These are phyloP conservation scores for Anguilla obscura DNA, from an alignment of 2,797 vertebrate genomes.

Conservation along the genomic window DNA sequence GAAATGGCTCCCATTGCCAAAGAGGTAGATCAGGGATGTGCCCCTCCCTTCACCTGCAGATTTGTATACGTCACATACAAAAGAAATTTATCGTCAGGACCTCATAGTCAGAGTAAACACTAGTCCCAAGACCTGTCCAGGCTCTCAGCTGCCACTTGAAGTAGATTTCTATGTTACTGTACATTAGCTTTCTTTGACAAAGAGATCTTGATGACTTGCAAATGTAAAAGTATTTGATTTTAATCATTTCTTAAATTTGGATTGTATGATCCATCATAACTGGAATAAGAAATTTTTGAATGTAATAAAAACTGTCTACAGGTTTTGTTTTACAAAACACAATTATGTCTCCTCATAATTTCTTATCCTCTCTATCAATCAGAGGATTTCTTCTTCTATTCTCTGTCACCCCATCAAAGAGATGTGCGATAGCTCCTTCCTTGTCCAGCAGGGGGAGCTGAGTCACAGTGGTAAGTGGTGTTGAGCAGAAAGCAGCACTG, in stretches of 20 bases:
- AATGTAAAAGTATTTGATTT: background rate
- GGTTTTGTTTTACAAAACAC: background rate
- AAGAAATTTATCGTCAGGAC: background rate
- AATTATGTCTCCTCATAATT: background rate
- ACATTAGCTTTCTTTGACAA: background rate
- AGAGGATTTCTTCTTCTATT: too few relatives aligned
- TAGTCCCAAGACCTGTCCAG: background rate
- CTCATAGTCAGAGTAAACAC: background rate
- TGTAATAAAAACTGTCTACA: background rate
- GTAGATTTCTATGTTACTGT: background rate
- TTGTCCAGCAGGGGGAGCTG: constrained; percentile 73
- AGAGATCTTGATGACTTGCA: background rate
- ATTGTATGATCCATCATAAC: background rate
- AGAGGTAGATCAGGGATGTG: background rate
- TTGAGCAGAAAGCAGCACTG: constrained; percentile 37
- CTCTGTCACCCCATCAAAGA: background rate
- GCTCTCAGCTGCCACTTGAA: background rate
- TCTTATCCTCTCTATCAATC: background rate
- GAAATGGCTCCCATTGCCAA: background rate
- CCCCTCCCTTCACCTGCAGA: background rate
- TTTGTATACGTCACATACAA: background rate
- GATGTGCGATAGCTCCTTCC: background rate
- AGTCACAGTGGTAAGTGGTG: constrained; percentile 65
- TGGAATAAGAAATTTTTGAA: background rate
- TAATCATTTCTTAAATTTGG: background rate